Base-by-base conservation (phyloP, 2,113 vertebrate species). In the Centropus unirufus region DNA sequence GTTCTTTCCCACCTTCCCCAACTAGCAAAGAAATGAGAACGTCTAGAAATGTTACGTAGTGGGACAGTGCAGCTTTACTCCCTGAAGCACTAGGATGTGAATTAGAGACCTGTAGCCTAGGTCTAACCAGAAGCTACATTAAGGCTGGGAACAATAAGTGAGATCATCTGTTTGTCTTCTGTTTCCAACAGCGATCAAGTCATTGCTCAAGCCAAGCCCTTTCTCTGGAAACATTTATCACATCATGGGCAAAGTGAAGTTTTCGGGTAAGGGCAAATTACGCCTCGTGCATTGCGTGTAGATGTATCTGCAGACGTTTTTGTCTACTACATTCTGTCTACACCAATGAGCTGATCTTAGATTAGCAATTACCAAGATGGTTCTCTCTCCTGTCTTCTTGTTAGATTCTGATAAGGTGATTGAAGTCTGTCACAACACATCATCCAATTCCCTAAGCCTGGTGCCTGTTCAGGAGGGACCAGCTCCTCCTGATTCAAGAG, bases 161-260 rank as follows among this genome's bases (percentile, higher is more conserved):
- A 93, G 49, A 32, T 88, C 55, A 95, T 74, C 14, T 81, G 2
- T 74, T 77, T 92, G 11, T 96, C 49, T 97, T 94, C 68, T 96
- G 8, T 91, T 97, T 91, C 76, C 80, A 90, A 93, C 96, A 99
- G 99, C 97, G 2, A 94, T 99, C 72, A 99, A 99, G 88, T 98
- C 98, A 4, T 98, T 98, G 34, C 97, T 99, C 72, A 98, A 98
- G 94, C 92, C 98, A 14, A 99, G 97, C 91, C 98, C 99, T 24
- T 99, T 99, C 94, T 98, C 92, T 89, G 99, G 99, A 96, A 99
- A 99, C 87, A 97, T 99, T 77, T 99, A 99, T 97, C 99, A 99
- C 89, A 97, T 99, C 92, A 97, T 98, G 97, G 99, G 99, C 74
- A 99, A 98, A 98, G 98, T 99, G 64, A 68, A 96, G 67, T 99